Evolutionary conservation across 2,888 invertebrate genomes (phyloP).

Genomic region (Drosophila quasianomalipes): DNA sequence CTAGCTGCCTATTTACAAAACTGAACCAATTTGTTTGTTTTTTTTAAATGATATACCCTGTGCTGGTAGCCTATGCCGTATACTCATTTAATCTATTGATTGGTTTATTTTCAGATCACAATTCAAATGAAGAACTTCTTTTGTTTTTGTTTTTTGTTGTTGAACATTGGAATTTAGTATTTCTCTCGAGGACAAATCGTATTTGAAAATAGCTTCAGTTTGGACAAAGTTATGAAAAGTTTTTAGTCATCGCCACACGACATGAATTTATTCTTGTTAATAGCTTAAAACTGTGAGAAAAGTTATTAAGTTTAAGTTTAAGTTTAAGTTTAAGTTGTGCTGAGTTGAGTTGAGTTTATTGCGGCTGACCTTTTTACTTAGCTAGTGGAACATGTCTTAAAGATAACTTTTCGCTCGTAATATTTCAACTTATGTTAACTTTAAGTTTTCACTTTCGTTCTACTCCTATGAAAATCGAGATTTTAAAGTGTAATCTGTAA

Average conservation of each 20-base stretch:
- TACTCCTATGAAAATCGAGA: background rate
- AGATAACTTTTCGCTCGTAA: background rate
- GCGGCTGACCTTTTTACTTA: background rate
- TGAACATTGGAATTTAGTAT: background rate
- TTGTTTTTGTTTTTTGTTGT: background rate
- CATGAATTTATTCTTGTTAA: background rate
- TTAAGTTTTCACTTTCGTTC: background rate
- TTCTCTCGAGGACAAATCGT: background rate
- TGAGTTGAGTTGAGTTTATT: background rate
- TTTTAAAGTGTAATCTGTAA: background rate
- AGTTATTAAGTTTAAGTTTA: background rate
- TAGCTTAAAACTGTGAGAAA: background rate
- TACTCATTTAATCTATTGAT: background rate
- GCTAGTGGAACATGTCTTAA: background rate
- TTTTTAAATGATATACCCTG: background rate
- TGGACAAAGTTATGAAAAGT: background rate
- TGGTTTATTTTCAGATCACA: background rate
- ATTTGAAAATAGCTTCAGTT: background rate
- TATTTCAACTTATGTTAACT: background rate
- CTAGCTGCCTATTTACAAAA: background rate
- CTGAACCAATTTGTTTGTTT: background rate
- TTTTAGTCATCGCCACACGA: background rate
- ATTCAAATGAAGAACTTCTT: background rate
- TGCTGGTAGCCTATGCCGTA: background rate
- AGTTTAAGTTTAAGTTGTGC: background rate